phyloP scores from a whole-genome alignment of 2,113 vertebrate species.

The Lophochroa leadbeateri region DNA sequence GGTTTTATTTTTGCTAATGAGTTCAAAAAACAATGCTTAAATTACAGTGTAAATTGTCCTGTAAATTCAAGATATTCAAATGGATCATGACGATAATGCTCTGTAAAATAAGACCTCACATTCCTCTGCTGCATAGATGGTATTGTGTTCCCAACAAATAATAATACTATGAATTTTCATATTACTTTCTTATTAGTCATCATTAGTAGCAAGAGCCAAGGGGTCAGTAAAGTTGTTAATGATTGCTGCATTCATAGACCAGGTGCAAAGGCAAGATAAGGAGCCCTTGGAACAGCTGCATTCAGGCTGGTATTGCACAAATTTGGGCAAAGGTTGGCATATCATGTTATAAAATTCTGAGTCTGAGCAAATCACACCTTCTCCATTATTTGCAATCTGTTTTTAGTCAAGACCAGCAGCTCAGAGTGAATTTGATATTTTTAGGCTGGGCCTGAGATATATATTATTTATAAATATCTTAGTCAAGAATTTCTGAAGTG shows the following conservation, averaged over 20 bases:
- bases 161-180: background rate
- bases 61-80: constrained; percentile 10
- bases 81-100: background rate
- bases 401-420: background rate
- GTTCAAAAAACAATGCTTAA: constrained; percentile 2
- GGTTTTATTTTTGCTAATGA: constrained; percentile 4
- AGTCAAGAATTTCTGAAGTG: background rate
- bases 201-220: background rate
- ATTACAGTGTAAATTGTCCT: background rate
- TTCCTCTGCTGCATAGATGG: background rate
- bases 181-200: constrained; percentile 19
- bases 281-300: background rate
- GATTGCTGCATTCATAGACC: background rate
- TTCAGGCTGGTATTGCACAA: background rate
- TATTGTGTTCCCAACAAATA: background rate
- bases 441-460: background rate
- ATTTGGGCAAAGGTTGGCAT: background rate
- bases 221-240: background rate
- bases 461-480: background rate
- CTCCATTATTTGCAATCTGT: background rate
- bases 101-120: background rate
- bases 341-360: background rate
- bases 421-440: background rate
- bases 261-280: constrained; percentile 47
- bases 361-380: background rate